These are phyloP conservation scores for Xiphydria camelus DNA, from an alignment of 2,888 invertebrate genomes.

Conservation along the genomic window DNA sequence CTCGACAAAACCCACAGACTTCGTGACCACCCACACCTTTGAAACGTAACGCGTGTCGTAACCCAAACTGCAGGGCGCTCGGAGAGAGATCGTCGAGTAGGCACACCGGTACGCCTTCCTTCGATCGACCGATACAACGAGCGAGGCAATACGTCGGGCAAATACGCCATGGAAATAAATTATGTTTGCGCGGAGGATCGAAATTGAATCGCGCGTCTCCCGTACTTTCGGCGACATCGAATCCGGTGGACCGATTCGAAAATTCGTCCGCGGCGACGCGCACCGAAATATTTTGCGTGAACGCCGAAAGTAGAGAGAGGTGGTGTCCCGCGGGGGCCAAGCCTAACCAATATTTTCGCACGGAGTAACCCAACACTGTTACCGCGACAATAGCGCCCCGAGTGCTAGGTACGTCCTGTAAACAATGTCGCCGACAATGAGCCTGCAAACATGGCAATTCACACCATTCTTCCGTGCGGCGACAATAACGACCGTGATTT, in stretches of 20 bases:
- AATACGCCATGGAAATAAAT: not conserved
- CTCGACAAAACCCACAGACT: no score
- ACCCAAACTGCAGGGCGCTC: no score
- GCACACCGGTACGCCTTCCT: not conserved
- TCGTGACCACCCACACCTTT: no score
- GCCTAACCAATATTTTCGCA: slow-evolving; percentile 1
- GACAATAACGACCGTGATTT: slow-evolving; percentile 3
- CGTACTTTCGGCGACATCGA: no score
- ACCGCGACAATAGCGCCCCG: not conserved
- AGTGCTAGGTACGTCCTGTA: slow-evolving; percentile 3
- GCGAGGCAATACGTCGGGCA: not conserved
- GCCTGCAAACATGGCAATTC: slow-evolving; percentile 14
- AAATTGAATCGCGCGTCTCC: not conserved
- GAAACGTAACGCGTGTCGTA: no score
- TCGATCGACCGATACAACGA: not conserved
- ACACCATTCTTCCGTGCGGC: slow-evolving; percentile 11
- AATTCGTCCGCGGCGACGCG: no score
- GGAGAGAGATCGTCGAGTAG: no score
- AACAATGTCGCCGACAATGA: slow-evolving; percentile 13
- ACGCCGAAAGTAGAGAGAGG: no score
- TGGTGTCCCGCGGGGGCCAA: not conserved
- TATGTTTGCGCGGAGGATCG: not conserved
- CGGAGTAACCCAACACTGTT: not conserved
- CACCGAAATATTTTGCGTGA: no score
- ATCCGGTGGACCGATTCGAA: no score